Evolutionary conservation across 1,140 invertebrate genomes (phyloP).

Genomic region (Ostrea denselamellosa): DNA sequence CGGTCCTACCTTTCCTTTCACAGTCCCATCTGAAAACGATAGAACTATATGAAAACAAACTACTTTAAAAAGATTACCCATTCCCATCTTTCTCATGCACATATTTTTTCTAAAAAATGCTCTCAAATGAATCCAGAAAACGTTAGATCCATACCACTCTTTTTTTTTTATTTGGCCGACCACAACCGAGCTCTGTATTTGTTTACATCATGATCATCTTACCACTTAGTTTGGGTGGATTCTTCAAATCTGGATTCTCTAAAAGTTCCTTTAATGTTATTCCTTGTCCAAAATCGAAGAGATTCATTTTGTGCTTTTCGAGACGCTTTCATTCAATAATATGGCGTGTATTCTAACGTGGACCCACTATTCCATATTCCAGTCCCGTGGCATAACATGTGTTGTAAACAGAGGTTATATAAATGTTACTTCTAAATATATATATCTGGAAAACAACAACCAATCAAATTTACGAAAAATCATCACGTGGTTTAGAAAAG

Average conservation of each 20-base stretch:
- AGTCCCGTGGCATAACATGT: not conserved
- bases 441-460: not conserved
- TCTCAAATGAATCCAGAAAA: too few relatives aligned
- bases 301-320: slow-evolving; percentile 54
- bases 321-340: not conserved
- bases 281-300: slow-evolving; percentile 56
- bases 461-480: not conserved
- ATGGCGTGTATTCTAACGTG: not conserved
- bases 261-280: slow-evolving; percentile 70
- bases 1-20: slow-evolving; percentile 37
- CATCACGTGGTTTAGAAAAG: not conserved
- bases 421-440: not conserved
- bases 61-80: not conserved
- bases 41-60: not conserved
- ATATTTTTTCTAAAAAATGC: too few relatives aligned
- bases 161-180: too few relatives aligned
- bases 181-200: too few relatives aligned
- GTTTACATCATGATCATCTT: not conserved
- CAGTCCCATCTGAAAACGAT: slow-evolving; percentile 47
- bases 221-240: slow-evolving; percentile 56
- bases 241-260: slow-evolving; percentile 69
- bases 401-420: not conserved
- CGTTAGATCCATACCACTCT: too few relatives aligned
- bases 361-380: not conserved
- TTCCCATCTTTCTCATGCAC: too few relatives aligned